phyloP scores from a whole-genome alignment of 2,113 vertebrate genomes.

The Shinisaurus crocodilurus region DNA sequence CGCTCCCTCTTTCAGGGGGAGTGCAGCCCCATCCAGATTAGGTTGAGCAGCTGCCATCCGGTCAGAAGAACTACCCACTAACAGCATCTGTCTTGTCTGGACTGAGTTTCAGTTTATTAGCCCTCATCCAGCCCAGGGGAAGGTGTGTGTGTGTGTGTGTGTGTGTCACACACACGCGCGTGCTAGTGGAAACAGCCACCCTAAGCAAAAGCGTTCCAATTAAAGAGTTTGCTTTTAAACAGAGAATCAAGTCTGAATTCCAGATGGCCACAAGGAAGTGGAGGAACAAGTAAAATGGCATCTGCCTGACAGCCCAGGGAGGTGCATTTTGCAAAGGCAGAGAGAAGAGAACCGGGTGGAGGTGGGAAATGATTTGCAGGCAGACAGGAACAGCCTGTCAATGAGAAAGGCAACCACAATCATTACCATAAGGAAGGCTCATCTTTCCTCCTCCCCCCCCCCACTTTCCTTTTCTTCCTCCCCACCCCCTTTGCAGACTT shows the following conservation, averaged over 20 bases:
- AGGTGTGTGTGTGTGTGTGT: background rate
- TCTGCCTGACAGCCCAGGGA: background rate
- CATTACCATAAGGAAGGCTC: constrained; percentile 1
- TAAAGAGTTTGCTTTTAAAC: background rate
- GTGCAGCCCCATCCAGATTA: no score
- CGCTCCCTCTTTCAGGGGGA: no score
- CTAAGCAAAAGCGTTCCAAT: background rate
- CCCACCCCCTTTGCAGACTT: background rate
- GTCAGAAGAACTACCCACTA: no score
- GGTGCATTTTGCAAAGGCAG: background rate
- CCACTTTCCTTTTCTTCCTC: background rate
- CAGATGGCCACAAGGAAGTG: background rate
- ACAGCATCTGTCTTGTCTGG: no score
- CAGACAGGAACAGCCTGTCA: constrained; percentile 12
- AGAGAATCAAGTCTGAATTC: background rate
- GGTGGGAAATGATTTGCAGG: constrained; percentile 22
- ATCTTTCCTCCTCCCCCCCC: no score
- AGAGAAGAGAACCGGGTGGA: background rate
- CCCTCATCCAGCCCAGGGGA: no score
- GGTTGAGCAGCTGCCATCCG: no score
- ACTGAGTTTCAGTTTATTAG: no score
- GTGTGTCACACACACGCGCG: no score
- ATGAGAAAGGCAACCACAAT: background rate
- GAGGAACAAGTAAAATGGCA: fast-evolving
- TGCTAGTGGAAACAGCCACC: background rate